Conservation (phyloP, 2,113 vertebrate species). For the Fregata magnificens region DNA sequence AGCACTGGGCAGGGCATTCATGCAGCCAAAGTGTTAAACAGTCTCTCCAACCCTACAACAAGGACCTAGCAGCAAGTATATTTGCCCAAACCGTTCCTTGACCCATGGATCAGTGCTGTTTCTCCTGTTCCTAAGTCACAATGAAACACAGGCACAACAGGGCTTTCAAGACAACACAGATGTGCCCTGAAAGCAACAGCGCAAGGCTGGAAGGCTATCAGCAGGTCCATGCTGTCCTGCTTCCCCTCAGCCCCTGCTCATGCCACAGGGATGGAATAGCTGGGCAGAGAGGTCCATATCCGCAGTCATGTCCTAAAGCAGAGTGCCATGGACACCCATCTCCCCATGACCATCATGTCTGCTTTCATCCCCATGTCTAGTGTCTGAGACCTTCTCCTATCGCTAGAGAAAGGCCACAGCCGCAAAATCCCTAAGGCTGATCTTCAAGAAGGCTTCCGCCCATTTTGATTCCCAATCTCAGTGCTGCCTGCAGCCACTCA, state of each 20-base stretch:
- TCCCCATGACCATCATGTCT: not conserved
- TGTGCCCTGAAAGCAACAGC: not conserved
- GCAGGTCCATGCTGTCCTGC: not conserved
- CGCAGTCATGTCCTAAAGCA: rapidly evolving
- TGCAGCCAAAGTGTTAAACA: not conserved
- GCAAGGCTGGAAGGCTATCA: not conserved
- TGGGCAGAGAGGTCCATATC: not conserved
- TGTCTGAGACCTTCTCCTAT: not conserved
- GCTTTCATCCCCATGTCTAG: not conserved
- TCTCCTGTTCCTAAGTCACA: not conserved
- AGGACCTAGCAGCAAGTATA: not conserved
- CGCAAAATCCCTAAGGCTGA: not conserved
- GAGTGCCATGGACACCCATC: not conserved
- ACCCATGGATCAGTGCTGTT: not conserved
- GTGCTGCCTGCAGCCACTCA: not conserved
- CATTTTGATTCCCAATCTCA: not conserved
- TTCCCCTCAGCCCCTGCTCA: not conserved
- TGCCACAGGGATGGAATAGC: not conserved
- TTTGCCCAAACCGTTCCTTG: not conserved
- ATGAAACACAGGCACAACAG: rapidly evolving
- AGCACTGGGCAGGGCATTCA: not conserved
- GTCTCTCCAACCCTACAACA: not conserved
- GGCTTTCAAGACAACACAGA: not conserved
- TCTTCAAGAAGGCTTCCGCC: not conserved
- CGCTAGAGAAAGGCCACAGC: not conserved